Evolutionary conservation across 2,797 vertebrate genomes (phyloP), one percentile per base, ranked within the genome.

Genomic region (Malurus leucopterus): DNA sequence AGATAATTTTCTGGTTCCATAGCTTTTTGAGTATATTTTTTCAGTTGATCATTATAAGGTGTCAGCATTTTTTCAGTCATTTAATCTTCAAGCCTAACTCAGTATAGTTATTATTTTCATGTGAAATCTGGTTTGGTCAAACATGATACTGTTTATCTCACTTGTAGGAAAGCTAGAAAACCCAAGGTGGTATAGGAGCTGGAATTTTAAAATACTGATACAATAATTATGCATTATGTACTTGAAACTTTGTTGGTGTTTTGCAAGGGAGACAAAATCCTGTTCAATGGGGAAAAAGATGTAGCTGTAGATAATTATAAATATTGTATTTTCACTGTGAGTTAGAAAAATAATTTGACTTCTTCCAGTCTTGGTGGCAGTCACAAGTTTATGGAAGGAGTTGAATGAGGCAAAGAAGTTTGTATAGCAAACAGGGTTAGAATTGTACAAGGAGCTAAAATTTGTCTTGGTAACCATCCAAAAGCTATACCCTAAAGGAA

Each of bases 401-500:
- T 57, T 92, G 91, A 91, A 71, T 36, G 44, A 87, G 38, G 62
- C 55, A 80, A 92, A 94, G 59, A 68, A 71, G 74, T 91, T 95
- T 88, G 81, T 71, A 69, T 32, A 84, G 78, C 81, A 90, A 87
- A 85, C 86, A 92, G 59, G n/a, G 72, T 95, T 92, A 72, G 78
- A 91, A 89, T 81, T 92, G 88, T 89, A 91, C 84, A 90, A 93
- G 95, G 75, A 94, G 90, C 80, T 92, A 91, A 91, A 91, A 90
- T 95, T 95, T 95, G 34, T 94, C 82, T 95, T 95, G 93, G 91
- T 92, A 79, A 54, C 65, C 30, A 69, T 95, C 93, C 94, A 95
- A 94, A 90, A 94, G 10, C 93, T 92, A 93, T 93, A 91, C 73
- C 46, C 79, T 91, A 77, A 89, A 86, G 90, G 91, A 93, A 95